phyloP scores from a whole-genome alignment of 2,797 vertebrate genomes.

The Semotilus atromaculatus region DNA sequence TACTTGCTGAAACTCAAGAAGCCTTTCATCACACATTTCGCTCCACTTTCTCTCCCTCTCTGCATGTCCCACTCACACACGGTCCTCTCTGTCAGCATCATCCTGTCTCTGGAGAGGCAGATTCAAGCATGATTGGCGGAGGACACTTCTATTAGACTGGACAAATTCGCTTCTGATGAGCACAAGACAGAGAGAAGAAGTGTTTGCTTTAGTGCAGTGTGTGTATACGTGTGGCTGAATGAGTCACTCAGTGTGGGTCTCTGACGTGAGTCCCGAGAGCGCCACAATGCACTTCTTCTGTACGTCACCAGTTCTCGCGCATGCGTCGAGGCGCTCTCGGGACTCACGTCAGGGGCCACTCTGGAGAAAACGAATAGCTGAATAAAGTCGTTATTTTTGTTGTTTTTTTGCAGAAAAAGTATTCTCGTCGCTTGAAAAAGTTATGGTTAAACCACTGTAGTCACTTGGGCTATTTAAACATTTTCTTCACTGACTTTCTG shows the following conservation, averaged over 20 bases:
- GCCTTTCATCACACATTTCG: neutral
- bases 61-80: neutral
- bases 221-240: neutral
- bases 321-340: no score
- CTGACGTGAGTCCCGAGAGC: no score
- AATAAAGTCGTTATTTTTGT: no score
- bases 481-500: no score
- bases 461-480: no score
- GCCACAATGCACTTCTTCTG: no score
- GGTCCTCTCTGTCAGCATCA: slow-evolving; percentile 26
- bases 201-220: neutral
- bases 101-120: slow-evolving; percentile 38
- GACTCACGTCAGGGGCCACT: no score
- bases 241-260: neutral
- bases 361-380: no score
- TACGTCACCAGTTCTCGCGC: no score
- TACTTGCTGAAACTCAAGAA: neutral
- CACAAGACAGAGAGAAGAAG: slow-evolving; percentile 41
- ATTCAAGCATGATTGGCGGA: slow-evolving; percentile 4
- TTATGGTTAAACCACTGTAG: no score
- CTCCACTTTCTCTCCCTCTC: neutral
- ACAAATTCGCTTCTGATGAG: slow-evolving; percentile 52
- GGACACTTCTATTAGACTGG: slow-evolving; percentile 16
- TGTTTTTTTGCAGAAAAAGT: no score
- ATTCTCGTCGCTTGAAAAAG: no score